These are phyloP conservation scores for Canis aureus DNA, from an alignment of 2,113 vertebrate genomes.

Conservation along the genomic window DNA sequence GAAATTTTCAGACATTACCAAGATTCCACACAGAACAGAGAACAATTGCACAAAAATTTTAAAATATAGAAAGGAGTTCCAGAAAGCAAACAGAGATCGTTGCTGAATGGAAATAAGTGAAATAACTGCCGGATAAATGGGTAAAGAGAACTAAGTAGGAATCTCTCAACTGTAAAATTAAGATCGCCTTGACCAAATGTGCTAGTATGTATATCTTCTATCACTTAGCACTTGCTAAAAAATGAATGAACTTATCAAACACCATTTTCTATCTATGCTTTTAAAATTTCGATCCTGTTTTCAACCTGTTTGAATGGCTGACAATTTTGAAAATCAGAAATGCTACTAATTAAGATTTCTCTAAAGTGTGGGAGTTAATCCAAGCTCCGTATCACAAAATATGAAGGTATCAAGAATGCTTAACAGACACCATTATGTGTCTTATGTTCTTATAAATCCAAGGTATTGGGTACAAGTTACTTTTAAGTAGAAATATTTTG, in stretches of 20 bases:
- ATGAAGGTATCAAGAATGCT: neutral
- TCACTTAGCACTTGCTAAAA: neutral
- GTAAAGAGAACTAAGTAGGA: neutral
- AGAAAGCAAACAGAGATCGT: neutral
- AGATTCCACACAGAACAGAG: neutral
- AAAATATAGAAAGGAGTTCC: neutral
- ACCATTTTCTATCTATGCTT: neutral
- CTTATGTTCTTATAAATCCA: neutral
- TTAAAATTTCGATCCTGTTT: neutral
- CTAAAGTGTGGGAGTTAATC: neutral
- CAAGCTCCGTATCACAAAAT: neutral
- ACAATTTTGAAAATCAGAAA: neutral
- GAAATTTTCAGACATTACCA: neutral
- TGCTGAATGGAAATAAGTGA: neutral
- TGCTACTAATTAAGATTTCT: neutral
- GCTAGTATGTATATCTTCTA: neutral
- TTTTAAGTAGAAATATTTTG: neutral
- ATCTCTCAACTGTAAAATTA: conserved; percentile 51
- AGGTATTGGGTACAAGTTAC: neutral
- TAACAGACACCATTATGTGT: neutral
- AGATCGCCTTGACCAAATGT: neutral
- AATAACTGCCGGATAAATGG: neutral
- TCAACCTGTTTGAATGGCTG: neutral
- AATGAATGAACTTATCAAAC: neutral
- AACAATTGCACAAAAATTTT: neutral